Evolutionary conservation across 2,888 invertebrate species (phyloP).

Genomic region (Cantharis lateralis): DNA sequence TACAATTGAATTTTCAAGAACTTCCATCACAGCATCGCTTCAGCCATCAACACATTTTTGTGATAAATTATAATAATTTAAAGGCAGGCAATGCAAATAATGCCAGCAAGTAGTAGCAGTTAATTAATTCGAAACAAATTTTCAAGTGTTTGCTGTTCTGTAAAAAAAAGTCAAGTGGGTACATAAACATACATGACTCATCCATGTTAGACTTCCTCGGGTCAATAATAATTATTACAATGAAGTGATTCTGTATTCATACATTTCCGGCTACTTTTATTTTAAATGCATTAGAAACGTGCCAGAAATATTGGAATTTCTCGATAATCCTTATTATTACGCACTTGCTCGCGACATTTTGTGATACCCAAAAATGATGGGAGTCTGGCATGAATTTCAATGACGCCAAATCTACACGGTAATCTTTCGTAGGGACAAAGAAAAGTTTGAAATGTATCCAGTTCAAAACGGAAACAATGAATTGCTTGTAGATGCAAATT

Average conservation of each 20-base stretch:
- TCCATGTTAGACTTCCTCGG: constrained; percentile 10
- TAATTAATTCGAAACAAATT: not conserved
- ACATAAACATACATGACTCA: constrained; percentile 9
- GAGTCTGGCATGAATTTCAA: not conserved
- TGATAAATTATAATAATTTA: not conserved
- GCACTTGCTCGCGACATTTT: not conserved
- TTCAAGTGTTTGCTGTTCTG: not conserved
- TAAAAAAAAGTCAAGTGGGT: not conserved
- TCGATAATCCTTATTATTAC: not conserved
- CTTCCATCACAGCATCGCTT: not conserved
- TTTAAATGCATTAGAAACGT: constrained; percentile 22
- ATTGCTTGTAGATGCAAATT: constrained; percentile 12
- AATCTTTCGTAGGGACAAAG: constrained; percentile 13
- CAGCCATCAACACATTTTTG: not conserved
- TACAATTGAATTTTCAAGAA: not conserved
- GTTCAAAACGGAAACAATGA: constrained; percentile 12
- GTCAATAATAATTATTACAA: constrained; percentile 18
- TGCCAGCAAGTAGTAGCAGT: not conserved
- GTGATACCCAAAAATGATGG: not conserved
- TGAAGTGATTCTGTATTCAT: constrained; percentile 23
- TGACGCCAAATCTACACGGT: constrained; percentile 6
- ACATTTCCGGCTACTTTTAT: constrained; percentile 27
- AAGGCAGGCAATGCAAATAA: not conserved
- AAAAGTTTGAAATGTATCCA: constrained; percentile 12
- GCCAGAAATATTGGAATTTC: constrained; percentile 11